A percentile compares a stretch with the other conserved stretches of the same genome.
Evolutionary conservation across 2,888 invertebrate species (phyloP).

Genomic region (Byasa hedistus): DNA sequence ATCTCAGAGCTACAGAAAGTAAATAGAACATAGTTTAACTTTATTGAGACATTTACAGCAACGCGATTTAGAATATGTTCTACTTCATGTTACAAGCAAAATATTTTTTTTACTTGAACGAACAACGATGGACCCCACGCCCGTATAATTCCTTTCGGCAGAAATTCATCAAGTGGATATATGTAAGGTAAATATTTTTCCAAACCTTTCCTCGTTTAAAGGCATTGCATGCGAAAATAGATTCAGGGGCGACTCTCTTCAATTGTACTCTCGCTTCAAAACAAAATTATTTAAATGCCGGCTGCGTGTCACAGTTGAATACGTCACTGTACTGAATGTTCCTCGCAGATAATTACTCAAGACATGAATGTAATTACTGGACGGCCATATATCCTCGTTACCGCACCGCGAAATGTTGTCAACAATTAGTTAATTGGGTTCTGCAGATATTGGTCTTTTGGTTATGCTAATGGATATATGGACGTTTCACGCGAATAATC

Average conservation of each 20-base stretch:
- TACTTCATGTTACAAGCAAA: no score
- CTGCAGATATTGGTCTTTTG: constrained; percentile 33
- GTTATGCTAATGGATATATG: constrained; percentile 16
- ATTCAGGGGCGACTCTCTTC: not conserved
- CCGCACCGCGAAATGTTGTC: constrained; percentile 35
- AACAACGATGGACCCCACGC: not conserved
- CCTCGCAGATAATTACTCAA: constrained; percentile 39
- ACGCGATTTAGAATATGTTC: no score
- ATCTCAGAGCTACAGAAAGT: no score
- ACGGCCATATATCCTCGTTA: constrained; percentile 48
- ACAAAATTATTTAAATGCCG: constrained; percentile 26
- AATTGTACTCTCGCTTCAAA: constrained; percentile 16
- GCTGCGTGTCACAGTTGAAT: constrained; percentile 24
- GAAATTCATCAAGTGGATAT: not conserved
- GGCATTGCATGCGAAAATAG: not conserved
- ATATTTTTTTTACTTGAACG: not conserved
- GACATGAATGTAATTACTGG: constrained; percentile 38
- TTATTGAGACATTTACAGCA: no score
- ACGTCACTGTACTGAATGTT: constrained; percentile 24
- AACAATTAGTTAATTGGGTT: constrained; percentile 40
- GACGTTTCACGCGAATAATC: not conserved
- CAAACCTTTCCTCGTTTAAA: not conserved
- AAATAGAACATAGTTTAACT: no score
- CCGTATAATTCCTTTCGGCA: not conserved
- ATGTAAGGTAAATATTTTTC: not conserved